phyloP scores from a whole-genome alignment of 2,797 vertebrate species.

The Peromyscus attwateri region DNA sequence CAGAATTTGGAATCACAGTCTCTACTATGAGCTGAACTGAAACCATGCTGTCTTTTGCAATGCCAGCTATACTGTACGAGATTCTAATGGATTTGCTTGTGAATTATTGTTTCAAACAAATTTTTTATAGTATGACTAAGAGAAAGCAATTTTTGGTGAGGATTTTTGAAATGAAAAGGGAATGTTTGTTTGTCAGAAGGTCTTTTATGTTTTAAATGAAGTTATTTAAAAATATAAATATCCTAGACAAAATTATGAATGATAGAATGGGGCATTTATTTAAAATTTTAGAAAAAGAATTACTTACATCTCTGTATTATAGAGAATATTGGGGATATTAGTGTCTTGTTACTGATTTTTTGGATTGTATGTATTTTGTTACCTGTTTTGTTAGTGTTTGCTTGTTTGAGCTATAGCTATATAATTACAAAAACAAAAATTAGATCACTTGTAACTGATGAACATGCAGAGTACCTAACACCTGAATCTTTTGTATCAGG shows the following conservation, averaged over 20 bases:
- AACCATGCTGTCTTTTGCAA: slow-evolving; percentile 73
- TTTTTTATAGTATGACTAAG: slow-evolving; percentile 66
- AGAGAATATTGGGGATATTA: slow-evolving; percentile 14
- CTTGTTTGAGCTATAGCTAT: slow-evolving; percentile 22
- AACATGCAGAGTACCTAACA: slow-evolving; percentile 43
- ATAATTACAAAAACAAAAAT: slow-evolving; percentile 41
- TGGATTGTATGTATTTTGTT: slow-evolving; percentile 40
- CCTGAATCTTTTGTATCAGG: slow-evolving; percentile 18
- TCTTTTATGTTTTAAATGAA: slow-evolving; percentile 48
- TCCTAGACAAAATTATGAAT: slow-evolving; percentile 52
- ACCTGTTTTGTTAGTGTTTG: slow-evolving; percentile 12
- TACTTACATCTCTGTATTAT: slow-evolving; percentile 54
- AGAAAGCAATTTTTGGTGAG: slow-evolving; percentile 67
- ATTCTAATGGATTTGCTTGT: slow-evolving; percentile 64
- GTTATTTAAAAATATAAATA: slow-evolving; percentile 55
- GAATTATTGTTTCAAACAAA: slow-evolving; percentile 72
- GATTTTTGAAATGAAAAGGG: slow-evolving; percentile 62
- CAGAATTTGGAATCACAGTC: slow-evolving; percentile 79
- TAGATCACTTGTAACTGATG: neutral
- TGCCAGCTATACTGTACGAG: slow-evolving; percentile 50
- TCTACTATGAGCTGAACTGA: slow-evolving; percentile 72
- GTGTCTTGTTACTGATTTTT: neutral
- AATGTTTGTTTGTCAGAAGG: neutral
- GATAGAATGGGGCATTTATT: slow-evolving; percentile 17
- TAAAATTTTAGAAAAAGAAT: neutral